phyloP scores from a whole-genome alignment of 2,797 vertebrate species.

The Malurus splendens region DNA sequence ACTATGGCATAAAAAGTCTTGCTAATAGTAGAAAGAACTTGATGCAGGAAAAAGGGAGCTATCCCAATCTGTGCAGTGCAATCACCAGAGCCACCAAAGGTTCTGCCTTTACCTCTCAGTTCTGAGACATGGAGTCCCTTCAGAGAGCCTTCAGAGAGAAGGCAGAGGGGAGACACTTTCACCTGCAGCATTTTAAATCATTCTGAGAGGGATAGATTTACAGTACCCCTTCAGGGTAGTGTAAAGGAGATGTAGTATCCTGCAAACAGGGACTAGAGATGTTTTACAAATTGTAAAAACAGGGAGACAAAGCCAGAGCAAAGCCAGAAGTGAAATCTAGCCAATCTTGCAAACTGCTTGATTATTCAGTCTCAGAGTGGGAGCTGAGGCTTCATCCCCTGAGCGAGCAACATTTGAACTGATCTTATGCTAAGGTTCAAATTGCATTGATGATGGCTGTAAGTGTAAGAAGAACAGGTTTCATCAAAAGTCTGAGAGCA shows the following conservation, averaged over 20 bases:
- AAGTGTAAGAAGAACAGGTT: neutral
- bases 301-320: neutral
- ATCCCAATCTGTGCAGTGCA: neutral
- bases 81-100: neutral
- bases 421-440: neutral
- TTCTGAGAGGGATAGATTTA: slow-evolving; percentile 10
- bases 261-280: neutral
- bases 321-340: slow-evolving; percentile 3
- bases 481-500: neutral
- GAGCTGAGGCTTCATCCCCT: neutral
- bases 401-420: slow-evolving; percentile 1
- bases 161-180: neutral
- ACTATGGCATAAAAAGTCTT: neutral
- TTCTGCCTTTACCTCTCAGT: neutral
- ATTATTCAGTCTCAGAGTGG: neutral
- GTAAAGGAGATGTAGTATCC: slow-evolving; percentile 5
- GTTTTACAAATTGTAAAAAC: slow-evolving; percentile 39
- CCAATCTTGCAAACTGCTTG: neutral
- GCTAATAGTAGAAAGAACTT: neutral
- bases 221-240: slow-evolving; percentile 29
- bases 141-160: neutral
- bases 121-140: neutral
- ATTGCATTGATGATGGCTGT: neutral
- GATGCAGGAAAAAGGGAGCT: neutral
- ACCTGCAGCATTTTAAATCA: slow-evolving; percentile 12